Evolutionary conservation across 2,888 invertebrate species (phyloP).

Genomic region (Muscina levida): DNA sequence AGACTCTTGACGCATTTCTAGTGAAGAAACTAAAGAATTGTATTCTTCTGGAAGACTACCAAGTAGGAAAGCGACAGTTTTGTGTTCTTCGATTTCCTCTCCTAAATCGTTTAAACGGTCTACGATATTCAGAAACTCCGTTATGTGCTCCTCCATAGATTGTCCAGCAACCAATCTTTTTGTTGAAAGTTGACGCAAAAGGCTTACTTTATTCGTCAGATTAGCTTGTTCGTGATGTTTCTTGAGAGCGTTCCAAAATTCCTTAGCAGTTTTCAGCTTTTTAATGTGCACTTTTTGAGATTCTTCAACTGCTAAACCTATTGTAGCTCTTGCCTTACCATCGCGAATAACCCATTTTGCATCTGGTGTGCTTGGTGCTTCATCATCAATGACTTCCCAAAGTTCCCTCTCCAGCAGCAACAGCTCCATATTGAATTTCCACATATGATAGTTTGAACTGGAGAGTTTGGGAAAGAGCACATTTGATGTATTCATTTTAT

Average conservation of each 20-base stretch:
- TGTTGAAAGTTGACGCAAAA: conserved; percentile 33
- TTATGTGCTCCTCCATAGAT: conserved; percentile 45
- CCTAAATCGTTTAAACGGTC: conserved; percentile 48
- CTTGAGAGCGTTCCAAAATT: conserved; percentile 20
- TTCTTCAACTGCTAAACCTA: conserved; percentile 30
- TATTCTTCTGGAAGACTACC: too few species aligned
- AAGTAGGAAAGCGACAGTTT: too few species aligned
- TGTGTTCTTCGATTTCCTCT: conserved; percentile 34
- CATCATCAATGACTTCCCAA: conserved; percentile 36
- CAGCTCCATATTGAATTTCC: conserved; percentile 50
- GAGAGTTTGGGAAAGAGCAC: conserved; percentile 31
- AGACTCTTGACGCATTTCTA: conserved; percentile 43
- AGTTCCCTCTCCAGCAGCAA: conserved; percentile 46
- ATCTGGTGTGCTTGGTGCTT: not conserved
- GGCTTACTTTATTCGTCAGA: conserved; percentile 24
- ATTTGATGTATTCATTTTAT: too few species aligned
- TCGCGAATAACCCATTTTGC: conserved; percentile 11
- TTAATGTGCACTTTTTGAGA: conserved; percentile 23
- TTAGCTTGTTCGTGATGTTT: conserved; percentile 26
- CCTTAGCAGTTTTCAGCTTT: conserved; percentile 23
- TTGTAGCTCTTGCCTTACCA: conserved; percentile 35
- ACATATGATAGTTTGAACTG: conserved; percentile 29
- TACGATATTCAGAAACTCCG: conserved; percentile 41
- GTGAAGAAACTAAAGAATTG: conserved; percentile 43
- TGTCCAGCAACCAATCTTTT: not conserved